Conservation (phyloP, 1,140 invertebrate species). For the Drosophila truncata region DNA sequence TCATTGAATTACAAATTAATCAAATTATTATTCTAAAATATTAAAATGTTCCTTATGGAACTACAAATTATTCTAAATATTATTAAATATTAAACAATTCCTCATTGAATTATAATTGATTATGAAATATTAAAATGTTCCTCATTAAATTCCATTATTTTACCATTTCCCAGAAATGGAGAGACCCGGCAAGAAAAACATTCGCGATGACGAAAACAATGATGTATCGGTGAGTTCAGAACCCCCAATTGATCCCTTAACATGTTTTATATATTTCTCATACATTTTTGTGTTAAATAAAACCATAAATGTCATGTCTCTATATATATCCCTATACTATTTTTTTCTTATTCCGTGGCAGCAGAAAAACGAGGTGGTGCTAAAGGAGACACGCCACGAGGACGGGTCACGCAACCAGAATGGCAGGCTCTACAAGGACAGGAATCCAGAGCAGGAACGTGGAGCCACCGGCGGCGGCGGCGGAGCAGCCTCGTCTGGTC, state of each 20-base stretch:
- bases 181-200: constrained; percentile 71
- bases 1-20: too few relatives aligned
- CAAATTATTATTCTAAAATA: too few relatives aligned
- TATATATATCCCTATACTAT: constrained; percentile 2
- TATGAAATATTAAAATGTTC: too few relatives aligned
- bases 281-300: not conserved
- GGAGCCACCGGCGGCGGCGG: constrained; percentile 27
- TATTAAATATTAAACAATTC: too few relatives aligned
- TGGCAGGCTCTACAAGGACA: constrained; percentile 83
- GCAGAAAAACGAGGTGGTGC: constrained; percentile 76
- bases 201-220: constrained; percentile 71
- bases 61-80: too few relatives aligned
- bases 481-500: not conserved
- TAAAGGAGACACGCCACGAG: constrained; percentile 79
- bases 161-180: constrained; percentile 75
- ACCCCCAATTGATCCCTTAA: not conserved
- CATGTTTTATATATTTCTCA: not conserved
- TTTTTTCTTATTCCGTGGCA: not conserved
- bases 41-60: too few relatives aligned
- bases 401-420: constrained; percentile 83
- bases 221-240: constrained; percentile 74
- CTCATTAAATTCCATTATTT: not conserved
- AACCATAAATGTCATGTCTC: not conserved
- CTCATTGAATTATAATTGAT: not conserved
- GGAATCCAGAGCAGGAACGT: constrained; percentile 53